phyloP scores from a whole-genome alignment of 2,797 vertebrate genomes.

The Danio jaintianensis region DNA sequence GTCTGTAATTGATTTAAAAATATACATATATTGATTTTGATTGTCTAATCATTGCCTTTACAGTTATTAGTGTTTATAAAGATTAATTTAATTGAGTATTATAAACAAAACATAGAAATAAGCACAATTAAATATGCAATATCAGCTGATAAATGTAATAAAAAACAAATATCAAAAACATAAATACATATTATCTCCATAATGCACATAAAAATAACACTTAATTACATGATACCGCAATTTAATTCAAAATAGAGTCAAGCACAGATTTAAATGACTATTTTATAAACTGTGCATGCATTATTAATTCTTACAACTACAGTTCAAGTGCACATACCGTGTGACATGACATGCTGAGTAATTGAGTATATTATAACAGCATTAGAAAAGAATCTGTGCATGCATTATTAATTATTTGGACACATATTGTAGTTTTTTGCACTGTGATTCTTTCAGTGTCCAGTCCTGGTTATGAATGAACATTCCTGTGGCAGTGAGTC shows the following conservation, averaged over 20 bases:
- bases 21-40: too few relatives aligned
- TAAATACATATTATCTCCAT: neutral
- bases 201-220: neutral
- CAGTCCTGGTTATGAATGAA: constrained; percentile 12
- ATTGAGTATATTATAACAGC: neutral
- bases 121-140: neutral
- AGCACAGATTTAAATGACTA: too few relatives aligned
- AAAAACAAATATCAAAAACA: neutral
- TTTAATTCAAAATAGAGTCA: neutral
- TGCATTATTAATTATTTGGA: neutral
- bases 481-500: constrained; percentile 18
- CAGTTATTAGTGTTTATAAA: neutral
- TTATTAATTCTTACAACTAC: too few relatives aligned
- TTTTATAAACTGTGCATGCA: too few relatives aligned
- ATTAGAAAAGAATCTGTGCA: neutral
- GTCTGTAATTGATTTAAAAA: too few relatives aligned
- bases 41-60: neutral
- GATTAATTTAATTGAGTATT: neutral
- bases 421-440: neutral
- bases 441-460: constrained; percentile 27
- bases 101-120: neutral
- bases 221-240: neutral
- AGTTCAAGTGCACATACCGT: neutral
- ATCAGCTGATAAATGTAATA: neutral
- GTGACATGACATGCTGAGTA: neutral